Percentiles rank a stretch among this genome's conserved stretches.
Conservation (phyloP, 2,888 invertebrate species). For the Drosophila leonis region DNA sequence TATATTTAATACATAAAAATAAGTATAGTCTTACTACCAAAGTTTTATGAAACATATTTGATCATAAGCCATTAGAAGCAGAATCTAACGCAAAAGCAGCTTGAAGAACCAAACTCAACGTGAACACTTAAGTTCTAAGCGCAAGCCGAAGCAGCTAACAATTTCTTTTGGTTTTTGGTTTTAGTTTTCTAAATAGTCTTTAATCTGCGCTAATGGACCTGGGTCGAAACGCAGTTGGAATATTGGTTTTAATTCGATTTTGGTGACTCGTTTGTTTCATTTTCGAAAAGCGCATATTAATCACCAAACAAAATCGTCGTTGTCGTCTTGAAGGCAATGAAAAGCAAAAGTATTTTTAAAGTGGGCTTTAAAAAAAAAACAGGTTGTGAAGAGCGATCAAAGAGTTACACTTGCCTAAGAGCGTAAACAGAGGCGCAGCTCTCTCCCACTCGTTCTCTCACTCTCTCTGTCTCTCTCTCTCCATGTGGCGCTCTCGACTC, state of each 20-base stretch:
- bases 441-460: not conserved
- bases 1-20: no score
- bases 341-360: conserved; percentile 79
- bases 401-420: conserved; percentile 67
- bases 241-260: conserved; percentile 52
- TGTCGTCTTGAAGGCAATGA: conserved; percentile 73
- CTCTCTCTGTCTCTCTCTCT: conserved; percentile 9
- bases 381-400: conserved; percentile 72
- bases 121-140: not conserved
- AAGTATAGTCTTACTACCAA: no score
- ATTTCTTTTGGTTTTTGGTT: not conserved
- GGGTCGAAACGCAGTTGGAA: conserved; percentile 42
- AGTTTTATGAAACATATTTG: no score
- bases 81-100: not conserved
- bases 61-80: no score
- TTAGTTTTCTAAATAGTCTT: not conserved
- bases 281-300: conserved; percentile 78
- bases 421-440: conserved; percentile 30
- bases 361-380: conserved; percentile 75
- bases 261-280: conserved; percentile 62
- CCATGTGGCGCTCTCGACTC: conserved; percentile 3
- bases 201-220: conserved; percentile 60
- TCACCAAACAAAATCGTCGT: conserved; percentile 69
- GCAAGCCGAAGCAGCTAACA: not conserved
- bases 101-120: not conserved